These are phyloP conservation scores for Herminia tarsipennalis DNA, from an alignment of 2,888 invertebrate species.

Conservation along the genomic window DNA sequence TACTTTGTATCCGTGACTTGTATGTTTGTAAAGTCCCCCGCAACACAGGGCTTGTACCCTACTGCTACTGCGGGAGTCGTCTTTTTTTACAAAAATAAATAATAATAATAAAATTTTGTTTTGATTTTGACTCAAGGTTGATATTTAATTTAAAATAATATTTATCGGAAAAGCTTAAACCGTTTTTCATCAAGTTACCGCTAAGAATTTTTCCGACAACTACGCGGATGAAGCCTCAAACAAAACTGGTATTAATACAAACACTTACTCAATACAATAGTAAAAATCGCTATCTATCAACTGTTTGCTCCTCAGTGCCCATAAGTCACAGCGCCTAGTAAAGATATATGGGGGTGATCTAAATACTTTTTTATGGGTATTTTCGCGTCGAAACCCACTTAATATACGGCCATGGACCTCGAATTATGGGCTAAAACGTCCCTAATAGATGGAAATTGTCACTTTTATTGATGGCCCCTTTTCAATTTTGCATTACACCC, in stretches of 20 bases:
- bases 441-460: conserved; percentile 47
- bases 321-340: conserved; percentile 39
- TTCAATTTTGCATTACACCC: conserved; percentile 46
- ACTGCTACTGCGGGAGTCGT: too few relatives aligned
- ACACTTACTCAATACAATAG: too few relatives aligned
- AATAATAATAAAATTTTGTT: too few relatives aligned
- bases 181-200: neutral
- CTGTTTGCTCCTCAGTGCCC: neutral
- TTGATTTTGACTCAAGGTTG: too few relatives aligned
- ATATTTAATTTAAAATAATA: too few relatives aligned
- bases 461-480: conserved; percentile 49
- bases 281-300: neutral
- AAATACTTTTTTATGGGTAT: conserved; percentile 62
- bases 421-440: conserved; percentile 43
- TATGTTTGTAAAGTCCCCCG: too few relatives aligned
- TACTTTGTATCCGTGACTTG: too few relatives aligned
- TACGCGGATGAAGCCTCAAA: too few relatives aligned
- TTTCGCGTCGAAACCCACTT: conserved; percentile 34
- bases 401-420: conserved; percentile 34
- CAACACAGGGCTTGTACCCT: too few relatives aligned
- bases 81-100: too few relatives aligned
- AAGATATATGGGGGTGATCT: conserved; percentile 56
- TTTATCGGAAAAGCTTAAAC: too few relatives aligned
- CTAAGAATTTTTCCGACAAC: neutral
- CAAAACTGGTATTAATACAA: too few relatives aligned